Evolutionary conservation across 2,797 vertebrate species (phyloP).

Genomic region (Danio aesculapii): DNA sequence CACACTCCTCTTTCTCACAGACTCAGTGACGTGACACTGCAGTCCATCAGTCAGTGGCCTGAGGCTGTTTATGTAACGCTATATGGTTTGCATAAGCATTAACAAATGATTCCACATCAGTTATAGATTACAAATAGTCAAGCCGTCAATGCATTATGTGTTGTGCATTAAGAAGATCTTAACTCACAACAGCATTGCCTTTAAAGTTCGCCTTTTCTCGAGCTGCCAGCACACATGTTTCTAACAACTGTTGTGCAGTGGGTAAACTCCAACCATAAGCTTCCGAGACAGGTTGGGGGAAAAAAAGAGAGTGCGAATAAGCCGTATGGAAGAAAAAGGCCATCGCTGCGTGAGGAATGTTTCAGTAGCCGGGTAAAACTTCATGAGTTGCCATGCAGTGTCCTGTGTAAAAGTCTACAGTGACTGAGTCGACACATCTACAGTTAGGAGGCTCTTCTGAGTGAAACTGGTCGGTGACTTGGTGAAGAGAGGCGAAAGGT

Average conservation of each 20-base stretch:
- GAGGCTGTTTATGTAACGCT: constrained; percentile 8
- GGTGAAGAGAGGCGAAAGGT: constrained; percentile 40
- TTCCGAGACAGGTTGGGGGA: constrained; percentile 10
- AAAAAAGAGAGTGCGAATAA: constrained; percentile 32
- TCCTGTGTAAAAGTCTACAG: constrained; percentile 14
- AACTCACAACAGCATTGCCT: constrained; percentile 27
- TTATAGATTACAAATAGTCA: not conserved
- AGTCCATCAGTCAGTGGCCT: constrained; percentile 10
- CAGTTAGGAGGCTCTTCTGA: constrained; percentile 19
- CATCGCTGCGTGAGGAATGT: constrained; percentile 51
- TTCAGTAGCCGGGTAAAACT: constrained; percentile 46
- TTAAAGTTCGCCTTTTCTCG: not conserved
- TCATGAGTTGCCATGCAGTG: constrained; percentile 44
- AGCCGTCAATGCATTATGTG: not conserved
- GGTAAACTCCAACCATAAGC: constrained; percentile 39
- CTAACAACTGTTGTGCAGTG: constrained; percentile 54
- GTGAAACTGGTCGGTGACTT: not conserved
- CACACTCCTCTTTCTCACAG: constrained; percentile 29
- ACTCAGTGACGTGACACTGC: constrained; percentile 36
- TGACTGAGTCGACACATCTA: constrained; percentile 26
- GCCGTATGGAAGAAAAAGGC: constrained; percentile 53
- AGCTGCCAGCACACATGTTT: constrained; percentile 50
- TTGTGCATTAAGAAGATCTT: not conserved
- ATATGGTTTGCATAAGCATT: constrained; percentile 14
- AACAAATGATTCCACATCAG: constrained; percentile 22